A percentile compares a stretch with the other conserved stretches of the same genome.
Conservation (phyloP, 2,888 invertebrate genomes). For the Tubulanus polymorphus region DNA sequence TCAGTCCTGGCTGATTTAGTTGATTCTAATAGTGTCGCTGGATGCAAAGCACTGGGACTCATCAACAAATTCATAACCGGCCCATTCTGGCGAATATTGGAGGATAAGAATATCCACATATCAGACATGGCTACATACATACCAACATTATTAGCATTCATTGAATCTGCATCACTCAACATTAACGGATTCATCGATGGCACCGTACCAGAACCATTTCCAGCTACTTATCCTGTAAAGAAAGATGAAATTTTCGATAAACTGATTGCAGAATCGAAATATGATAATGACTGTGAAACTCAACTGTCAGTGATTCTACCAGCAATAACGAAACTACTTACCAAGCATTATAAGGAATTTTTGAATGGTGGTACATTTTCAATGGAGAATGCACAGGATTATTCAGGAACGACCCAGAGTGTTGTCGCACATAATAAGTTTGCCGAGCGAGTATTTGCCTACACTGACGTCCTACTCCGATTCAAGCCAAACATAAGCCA, state of each 20-base stretch:
- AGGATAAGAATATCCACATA: slow-evolving; percentile 2
- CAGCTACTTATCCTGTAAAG: background rate
- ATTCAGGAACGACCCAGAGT: background rate
- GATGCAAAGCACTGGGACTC: slow-evolving; percentile 10
- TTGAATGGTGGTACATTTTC: background rate
- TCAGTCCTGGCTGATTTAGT: slow-evolving; percentile 7
- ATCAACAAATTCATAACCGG: slow-evolving; percentile 11
- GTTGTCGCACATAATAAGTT: background rate
- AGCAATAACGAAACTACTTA: background rate
- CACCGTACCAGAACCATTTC: background rate
- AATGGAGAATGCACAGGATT: too few species aligned
- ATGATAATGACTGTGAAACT: background rate
- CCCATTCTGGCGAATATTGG: slow-evolving; percentile 13
- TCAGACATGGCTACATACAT: slow-evolving; percentile 2
- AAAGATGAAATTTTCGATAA: background rate
- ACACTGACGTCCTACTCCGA: background rate
- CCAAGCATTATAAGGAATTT: background rate
- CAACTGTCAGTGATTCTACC: background rate
- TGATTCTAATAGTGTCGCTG: slow-evolving; percentile 2
- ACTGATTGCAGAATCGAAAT: background rate
- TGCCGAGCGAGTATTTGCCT: background rate
- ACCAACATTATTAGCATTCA: background rate
- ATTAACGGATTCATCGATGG: background rate
- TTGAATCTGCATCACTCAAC: background rate
- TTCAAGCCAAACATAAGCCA: background rate